A percentile compares a stretch with the other conserved stretches of the same genome.
Conservation (phyloP, 2,888 invertebrate genomes). For the Harpalus rubripes region DNA sequence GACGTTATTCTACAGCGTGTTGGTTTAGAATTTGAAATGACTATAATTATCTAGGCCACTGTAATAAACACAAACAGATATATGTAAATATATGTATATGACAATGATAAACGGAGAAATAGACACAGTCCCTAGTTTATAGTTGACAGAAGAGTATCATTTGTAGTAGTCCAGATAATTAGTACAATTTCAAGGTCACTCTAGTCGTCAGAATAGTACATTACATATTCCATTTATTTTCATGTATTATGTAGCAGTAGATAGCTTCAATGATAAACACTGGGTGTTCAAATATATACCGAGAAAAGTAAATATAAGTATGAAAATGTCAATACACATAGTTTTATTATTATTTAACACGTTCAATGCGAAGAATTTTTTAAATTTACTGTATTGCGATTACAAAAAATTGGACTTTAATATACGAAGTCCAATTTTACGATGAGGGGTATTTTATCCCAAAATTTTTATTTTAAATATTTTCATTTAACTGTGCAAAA, state of each 20-base stretch:
- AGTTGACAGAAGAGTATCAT: slow-evolving; percentile 2
- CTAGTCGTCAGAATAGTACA: background rate
- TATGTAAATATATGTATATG: slow-evolving; percentile 7
- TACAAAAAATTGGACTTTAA: too few species aligned
- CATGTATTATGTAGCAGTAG: background rate
- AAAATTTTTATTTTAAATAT: too few species aligned
- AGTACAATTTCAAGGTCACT: background rate
- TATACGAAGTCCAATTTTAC: too few species aligned
- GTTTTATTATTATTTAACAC: too few species aligned
- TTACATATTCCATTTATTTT: background rate
- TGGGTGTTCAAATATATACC: background rate
- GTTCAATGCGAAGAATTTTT: too few species aligned
- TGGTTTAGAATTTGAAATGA: background rate
- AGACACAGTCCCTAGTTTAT: background rate
- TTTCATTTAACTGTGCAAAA: too few species aligned
- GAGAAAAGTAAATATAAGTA: background rate
- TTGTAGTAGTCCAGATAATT: slow-evolving; percentile 6
- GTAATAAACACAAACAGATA: background rate
- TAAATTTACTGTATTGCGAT: too few species aligned
- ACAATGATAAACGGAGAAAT: background rate
- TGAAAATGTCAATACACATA: too few species aligned
- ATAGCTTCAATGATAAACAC: background rate
- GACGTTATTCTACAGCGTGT: background rate
- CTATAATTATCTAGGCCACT: background rate
- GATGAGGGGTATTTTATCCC: too few species aligned